Evolutionary conservation across 2,888 invertebrate genomes (phyloP).

Genomic region (Drosophila anomalipes): DNA sequence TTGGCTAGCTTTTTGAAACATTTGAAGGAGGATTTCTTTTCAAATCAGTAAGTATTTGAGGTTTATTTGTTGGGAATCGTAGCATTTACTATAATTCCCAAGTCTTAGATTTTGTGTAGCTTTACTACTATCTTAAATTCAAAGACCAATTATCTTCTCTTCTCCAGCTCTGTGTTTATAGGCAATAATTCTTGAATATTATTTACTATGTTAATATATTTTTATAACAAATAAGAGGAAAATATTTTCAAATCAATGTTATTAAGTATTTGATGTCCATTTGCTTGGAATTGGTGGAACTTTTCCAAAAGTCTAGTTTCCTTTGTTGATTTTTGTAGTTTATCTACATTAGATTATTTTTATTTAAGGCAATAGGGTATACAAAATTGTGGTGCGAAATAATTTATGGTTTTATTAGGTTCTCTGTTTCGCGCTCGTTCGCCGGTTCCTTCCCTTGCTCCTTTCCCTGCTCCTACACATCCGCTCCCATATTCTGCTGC

Average conservation of each 20-base stretch:
- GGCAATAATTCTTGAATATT: neutral
- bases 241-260: neutral
- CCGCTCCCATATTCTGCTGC: neutral
- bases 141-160: neutral
- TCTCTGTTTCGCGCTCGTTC: neutral
- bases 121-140: no score
- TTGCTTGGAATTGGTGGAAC: rapidly evolving
- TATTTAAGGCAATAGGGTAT: neutral
- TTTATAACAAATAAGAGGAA: neutral
- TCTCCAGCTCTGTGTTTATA: neutral
- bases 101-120: neutral
- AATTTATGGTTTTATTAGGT: constrained; percentile 22
- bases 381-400: constrained; percentile 19
- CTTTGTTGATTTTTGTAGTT: neutral
- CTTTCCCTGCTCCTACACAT: neutral
- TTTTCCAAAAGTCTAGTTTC: neutral
- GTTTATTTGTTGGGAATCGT: neutral
- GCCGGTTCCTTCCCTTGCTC: no score
- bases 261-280: neutral
- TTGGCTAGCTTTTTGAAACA: no score
- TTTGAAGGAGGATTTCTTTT: neutral
- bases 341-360: neutral
- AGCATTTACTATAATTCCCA: neutral
- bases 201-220: neutral
- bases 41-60: rapidly evolving